These are phyloP conservation scores for Xenops minutus DNA, from an alignment of 2,797 vertebrate species.

Conservation along the genomic window DNA sequence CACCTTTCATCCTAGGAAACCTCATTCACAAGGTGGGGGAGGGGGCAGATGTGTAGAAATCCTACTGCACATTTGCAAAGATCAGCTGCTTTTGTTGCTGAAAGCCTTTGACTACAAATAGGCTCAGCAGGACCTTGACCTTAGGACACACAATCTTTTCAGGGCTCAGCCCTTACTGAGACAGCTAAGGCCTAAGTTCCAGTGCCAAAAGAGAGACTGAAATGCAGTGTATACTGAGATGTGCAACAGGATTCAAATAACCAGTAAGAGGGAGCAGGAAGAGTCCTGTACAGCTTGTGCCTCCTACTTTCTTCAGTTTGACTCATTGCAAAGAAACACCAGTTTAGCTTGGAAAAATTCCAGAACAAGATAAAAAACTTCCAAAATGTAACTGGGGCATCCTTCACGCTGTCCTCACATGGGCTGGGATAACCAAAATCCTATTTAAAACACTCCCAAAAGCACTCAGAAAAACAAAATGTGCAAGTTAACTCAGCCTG, in stretches of 20 bases:
- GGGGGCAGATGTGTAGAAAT: not conserved
- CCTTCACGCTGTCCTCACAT: not conserved
- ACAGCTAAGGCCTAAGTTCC: not conserved
- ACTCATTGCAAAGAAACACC: not conserved
- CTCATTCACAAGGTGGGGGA: not conserved
- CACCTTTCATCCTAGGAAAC: not conserved
- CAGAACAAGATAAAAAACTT: not conserved
- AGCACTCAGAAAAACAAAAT: fast-evolving
- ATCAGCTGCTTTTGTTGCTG: not conserved
- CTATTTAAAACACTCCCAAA: not conserved
- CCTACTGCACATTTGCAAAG: not conserved
- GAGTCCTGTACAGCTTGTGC: not conserved
- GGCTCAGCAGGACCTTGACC: not conserved
- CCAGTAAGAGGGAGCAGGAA: not conserved
- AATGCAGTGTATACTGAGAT: not conserved
- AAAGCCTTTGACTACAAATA: not conserved
- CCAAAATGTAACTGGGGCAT: not conserved
- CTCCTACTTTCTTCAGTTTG: not conserved
- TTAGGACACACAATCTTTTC: not conserved
- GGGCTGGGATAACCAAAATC: not conserved
- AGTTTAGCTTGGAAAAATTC: not conserved
- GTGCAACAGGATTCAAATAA: not conserved
- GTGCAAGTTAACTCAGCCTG: not conserved
- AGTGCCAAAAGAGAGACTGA: not conserved
- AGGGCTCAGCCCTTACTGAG: not conserved